These are phyloP conservation scores for Bolborhynchus lineola DNA, from an alignment of 2,113 vertebrate genomes.

Conservation along the genomic window DNA sequence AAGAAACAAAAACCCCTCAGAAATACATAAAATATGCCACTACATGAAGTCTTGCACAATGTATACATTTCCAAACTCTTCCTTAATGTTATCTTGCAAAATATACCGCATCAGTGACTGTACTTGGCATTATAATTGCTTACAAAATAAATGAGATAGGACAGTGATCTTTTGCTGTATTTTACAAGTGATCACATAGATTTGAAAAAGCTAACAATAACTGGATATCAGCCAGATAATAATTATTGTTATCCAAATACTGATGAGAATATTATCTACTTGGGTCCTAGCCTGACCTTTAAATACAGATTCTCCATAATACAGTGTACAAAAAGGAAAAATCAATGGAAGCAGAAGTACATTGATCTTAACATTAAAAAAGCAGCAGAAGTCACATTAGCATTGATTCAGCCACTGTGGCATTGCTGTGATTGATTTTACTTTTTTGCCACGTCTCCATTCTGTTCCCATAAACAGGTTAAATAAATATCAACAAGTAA, in stretches of 20 bases:
- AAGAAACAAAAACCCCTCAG: neutral
- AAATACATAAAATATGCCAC: neutral
- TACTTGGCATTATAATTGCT: neutral
- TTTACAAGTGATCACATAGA: neutral
- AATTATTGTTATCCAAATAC: neutral
- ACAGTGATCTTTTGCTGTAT: neutral
- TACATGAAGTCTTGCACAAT: neutral
- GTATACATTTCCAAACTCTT: neutral
- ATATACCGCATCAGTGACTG: neutral
- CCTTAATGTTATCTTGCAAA: neutral
- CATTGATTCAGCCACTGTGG: neutral
- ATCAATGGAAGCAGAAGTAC: slow-evolving; percentile 13
- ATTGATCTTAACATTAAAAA: slow-evolving; percentile 38
- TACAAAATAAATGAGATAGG: neutral
- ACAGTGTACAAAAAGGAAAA: neutral
- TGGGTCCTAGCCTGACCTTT: neutral
- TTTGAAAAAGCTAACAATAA: neutral
- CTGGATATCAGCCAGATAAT: neutral
- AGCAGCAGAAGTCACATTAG: neutral
- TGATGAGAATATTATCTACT: neutral
- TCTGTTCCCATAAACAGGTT: neutral
- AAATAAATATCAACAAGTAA: neutral
- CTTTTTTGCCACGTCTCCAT: neutral
- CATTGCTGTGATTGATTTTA: neutral
- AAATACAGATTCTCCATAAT: neutral